phyloP scores from a whole-genome alignment of 2,113 vertebrate genomes.

The Panthera uncia region DNA sequence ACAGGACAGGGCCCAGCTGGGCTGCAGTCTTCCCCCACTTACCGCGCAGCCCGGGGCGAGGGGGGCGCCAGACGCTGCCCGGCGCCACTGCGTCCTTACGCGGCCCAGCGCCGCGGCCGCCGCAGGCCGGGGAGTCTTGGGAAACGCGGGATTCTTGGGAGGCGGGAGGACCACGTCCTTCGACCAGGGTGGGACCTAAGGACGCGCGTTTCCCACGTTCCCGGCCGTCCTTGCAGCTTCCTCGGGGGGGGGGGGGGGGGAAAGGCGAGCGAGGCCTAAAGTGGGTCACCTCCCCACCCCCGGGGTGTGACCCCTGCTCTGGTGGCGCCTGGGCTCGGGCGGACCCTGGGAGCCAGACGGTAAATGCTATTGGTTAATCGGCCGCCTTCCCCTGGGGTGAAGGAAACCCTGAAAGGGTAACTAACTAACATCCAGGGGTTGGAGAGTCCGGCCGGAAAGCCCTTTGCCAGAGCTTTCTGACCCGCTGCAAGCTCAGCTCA shows the following conservation, averaged over 20 bases:
- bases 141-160: background rate
- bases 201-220: background rate
- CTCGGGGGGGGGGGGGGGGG: background rate
- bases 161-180: fast-evolving
- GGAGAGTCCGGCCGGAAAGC: fast-evolving
- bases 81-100: no score
- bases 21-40: no score
- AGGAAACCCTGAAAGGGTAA: background rate
- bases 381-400: background rate
- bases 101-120: fast-evolving
- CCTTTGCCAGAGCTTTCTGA: background rate
- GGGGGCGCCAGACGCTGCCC: background rate
- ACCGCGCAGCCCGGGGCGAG: fast-evolving
- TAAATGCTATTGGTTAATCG: background rate
- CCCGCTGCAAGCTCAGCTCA: background rate
- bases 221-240: fast-evolving
- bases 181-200: fast-evolving
- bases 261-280: fast-evolving
- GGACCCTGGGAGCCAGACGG: background rate
- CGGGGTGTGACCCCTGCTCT: background rate
- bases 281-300: background rate
- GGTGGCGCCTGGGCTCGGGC: background rate
- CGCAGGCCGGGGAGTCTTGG: background rate
- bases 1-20: no score
- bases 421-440: fast-evolving